Base-by-base conservation (phyloP, 2,888 invertebrate species). In the Dynastes maya region DNA sequence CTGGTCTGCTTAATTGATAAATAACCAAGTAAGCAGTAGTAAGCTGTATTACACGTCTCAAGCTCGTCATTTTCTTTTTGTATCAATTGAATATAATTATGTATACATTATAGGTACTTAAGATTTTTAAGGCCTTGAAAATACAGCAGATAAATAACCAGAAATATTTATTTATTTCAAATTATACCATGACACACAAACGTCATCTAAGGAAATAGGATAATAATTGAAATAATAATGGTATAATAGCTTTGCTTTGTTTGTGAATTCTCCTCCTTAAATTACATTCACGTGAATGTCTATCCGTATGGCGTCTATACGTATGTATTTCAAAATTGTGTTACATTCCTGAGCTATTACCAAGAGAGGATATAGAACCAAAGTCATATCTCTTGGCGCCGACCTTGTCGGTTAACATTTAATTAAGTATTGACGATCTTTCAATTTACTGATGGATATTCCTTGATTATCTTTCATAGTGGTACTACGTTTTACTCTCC, bases 401-500 rank as follows among this genome's bases (percentile, higher is more conserved):
- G 68, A 78, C 75, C 67, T 70, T 76, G 68, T 58, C 32, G 67
- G 68, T 78, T 75, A 78, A 70, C 27, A 75, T 78, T 76, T 75
- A 75, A 78, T 78, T 78, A 68, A 75, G 55, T 22, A 58, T 58
- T 58, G 22, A 58, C 55, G 22, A 58, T 58, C 55, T 58, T 58
- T 72, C 53, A 40, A 72, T 72, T 64, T 53, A 71, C 37, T 49
- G 45, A 45, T 71, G 55, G 65, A 61, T 78, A 78, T 71, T 78
- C 72, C 64, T 72, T 51, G 75, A 75, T 45, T 75, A 40, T 45
- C 45, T 45, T 67, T 67, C 40, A 67, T 22, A 45, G 65, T 37
- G 55, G 22, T 16, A 67, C 40, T 45, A 67, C 22, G 16, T 16
- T 45, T n/a, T 45, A 45, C 5, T 4, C 22, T 58, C 22, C 27